phyloP scores from a whole-genome alignment of 2,113 vertebrate species.

The Falcunculus frontatus region DNA sequence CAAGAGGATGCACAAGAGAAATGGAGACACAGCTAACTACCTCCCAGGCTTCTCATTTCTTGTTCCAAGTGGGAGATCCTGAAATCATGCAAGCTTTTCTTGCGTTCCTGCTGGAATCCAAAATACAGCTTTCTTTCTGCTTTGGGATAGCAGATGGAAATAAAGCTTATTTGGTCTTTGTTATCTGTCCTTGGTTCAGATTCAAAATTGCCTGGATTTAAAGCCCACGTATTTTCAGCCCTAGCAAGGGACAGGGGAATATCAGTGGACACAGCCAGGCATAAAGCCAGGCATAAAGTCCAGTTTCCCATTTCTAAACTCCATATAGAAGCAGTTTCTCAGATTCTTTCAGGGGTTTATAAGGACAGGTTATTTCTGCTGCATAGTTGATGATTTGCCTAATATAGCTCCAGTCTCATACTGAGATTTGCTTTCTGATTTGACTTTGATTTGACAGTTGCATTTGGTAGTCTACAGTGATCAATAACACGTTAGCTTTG shows the following conservation, averaged over 20 bases:
- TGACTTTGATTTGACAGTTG: slow-evolving; percentile 35
- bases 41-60: slow-evolving; percentile 1
- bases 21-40: slow-evolving; percentile 24
- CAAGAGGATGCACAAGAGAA: slow-evolving; percentile 32
- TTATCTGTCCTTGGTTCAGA: background rate
- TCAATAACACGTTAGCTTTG: slow-evolving; percentile 25
- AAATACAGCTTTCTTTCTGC: background rate
- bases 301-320: background rate
- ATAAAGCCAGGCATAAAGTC: background rate
- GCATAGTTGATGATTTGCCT: slow-evolving; percentile 19
- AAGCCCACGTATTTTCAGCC: background rate
- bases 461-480: background rate
- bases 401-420: slow-evolving; percentile 7
- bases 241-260: background rate
- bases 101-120: background rate
- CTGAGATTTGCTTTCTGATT: slow-evolving; percentile 13
- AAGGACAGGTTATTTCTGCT: slow-evolving; percentile 26
- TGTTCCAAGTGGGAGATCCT: background rate
- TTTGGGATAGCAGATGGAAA: background rate
- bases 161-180: background rate
- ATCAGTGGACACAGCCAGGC: background rate
- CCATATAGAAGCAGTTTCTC: background rate
- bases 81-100: slow-evolving; percentile 6
- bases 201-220: background rate
- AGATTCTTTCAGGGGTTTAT: background rate